Base-by-base conservation (phyloP, 1,140 invertebrate species). In the Apolygus lucorum region DNA sequence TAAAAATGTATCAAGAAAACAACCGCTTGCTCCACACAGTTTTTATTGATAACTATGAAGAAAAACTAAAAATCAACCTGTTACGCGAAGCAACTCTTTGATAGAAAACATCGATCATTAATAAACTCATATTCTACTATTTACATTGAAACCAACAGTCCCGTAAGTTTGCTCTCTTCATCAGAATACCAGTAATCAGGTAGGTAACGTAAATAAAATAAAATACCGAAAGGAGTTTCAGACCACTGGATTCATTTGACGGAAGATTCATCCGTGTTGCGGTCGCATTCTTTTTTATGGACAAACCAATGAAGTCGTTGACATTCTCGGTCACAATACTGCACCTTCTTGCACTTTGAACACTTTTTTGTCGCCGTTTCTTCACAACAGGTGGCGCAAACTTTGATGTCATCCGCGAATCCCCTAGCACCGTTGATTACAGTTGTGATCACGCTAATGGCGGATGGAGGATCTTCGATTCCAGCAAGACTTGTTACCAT, bases 281-380 rank as follows among this genome's bases (percentile, higher is more conserved):
- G 54, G 4, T 71, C 71, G 74, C 90, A 91, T 27, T 84, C 85
- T 78, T 95, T 96, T 80, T 99, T 99, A 78, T 99, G 96, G 73
- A 92, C 87, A 74, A 91, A 89, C 96, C 96, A 99, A 80, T 99
- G 95, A 4, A 97, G 79, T 74, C 92, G 87, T 79, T 99, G 96
- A 79, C 97, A 99, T 74, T 90, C 87, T 72, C 91, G 83, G 78
- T 96, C 90, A 81, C 97, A 99, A 78, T 99, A 99, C 74, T 90
- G 86, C 14, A 94, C 92, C 68, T 86, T 86, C 84, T 96, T 96
- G 79, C 96, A 99, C 77, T 91, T 92, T n/a, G 92, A 90, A 79
- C 96, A 99, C 78, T 95, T 94, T 77, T 96, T 97, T 8, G 85
- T 83, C 4, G 92, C 90, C 74, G 91, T 90, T 69, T 93, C 88